Evolutionary conservation across 2,888 invertebrate species (phyloP), one percentile per base, ranked within the genome.

Genomic region (Cerceris ruficornis): DNA sequence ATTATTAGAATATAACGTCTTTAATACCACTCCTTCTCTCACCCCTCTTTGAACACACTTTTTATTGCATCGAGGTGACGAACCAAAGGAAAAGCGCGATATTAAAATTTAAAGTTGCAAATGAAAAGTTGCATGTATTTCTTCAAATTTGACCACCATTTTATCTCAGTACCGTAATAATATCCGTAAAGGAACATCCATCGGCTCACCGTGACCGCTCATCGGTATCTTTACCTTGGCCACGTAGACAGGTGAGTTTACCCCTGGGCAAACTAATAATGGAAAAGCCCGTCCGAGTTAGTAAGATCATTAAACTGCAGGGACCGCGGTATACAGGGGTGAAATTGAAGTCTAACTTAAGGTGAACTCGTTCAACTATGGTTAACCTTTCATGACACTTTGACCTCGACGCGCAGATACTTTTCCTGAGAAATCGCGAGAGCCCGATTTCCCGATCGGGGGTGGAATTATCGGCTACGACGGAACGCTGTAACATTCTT

Each of bases 321-420:
- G 75, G 78, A 80, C 80, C 71, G 66, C 81, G 83, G 81, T 81
- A 57, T 49, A 84, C 64, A 49, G 77, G 77, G 78, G 75, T 83
- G 84, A 86, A 88, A 90, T 88, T 88, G 81, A 88, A 86, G 87
- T 88, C 83, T 82, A 89, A 88, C 87, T 88, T 85, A 88, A 85
- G 83, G 80, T 78, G 85, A 88, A 89, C 87, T 90, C 86, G 86
- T 90, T 90, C 87, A 88, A 89, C 86, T 87, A 85, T 81, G 80
- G 83, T 88, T 90, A 89, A 90, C 87, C 86, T 89, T 90, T 90
- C 88, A 86, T 87, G 87, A 89, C 88, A 88, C 86, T 89, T 88
- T 81, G 86, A 86, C 88, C 87, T 43, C 76, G 75, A 62, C 70
- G 59, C 58, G 55, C 58, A 52, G 71, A 69, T 64, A 65, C 59